Evolutionary conservation across 2,888 invertebrate genomes (phyloP).

Genomic region (Troilus luridus): DNA sequence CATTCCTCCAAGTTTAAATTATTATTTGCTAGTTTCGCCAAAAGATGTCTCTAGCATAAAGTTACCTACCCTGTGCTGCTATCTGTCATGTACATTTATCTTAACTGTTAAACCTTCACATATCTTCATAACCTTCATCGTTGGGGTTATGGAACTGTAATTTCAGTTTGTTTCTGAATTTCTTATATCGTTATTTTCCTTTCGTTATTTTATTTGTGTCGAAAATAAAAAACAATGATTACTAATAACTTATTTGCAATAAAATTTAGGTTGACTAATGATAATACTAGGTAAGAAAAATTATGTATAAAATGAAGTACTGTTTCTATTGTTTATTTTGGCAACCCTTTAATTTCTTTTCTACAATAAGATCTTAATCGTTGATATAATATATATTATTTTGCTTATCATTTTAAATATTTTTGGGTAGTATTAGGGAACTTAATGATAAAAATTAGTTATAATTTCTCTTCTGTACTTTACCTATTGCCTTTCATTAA

Average conservation of each 20-base stretch:
- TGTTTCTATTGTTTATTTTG: background rate
- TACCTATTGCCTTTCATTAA: background rate
- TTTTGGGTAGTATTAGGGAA: background rate
- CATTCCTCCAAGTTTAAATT: background rate
- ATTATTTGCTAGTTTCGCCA: background rate
- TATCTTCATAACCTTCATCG: slow-evolving; percentile 35
- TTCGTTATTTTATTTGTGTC: background rate
- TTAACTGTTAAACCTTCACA: slow-evolving; percentile 42
- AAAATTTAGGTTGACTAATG: background rate
- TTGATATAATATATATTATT: background rate
- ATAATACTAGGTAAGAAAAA: slow-evolving; percentile 29
- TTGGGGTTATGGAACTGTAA: slow-evolving; percentile 34
- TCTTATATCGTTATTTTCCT: background rate
- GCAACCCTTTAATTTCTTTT: background rate
- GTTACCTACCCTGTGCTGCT: slow-evolving; percentile 49
- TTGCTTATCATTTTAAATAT: background rate
- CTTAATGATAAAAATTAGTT: background rate
- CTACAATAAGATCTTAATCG: background rate
- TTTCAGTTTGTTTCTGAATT: slow-evolving; percentile 38
- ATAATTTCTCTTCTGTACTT: background rate
- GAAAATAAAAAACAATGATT: slow-evolving; percentile 7
- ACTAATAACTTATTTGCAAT: background rate
- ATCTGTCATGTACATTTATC: background rate
- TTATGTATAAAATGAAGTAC: background rate
- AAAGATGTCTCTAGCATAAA: background rate